These are phyloP conservation scores for Struthio camelus DNA, from an alignment of 2,113 vertebrate species.

Conservation along the genomic window DNA sequence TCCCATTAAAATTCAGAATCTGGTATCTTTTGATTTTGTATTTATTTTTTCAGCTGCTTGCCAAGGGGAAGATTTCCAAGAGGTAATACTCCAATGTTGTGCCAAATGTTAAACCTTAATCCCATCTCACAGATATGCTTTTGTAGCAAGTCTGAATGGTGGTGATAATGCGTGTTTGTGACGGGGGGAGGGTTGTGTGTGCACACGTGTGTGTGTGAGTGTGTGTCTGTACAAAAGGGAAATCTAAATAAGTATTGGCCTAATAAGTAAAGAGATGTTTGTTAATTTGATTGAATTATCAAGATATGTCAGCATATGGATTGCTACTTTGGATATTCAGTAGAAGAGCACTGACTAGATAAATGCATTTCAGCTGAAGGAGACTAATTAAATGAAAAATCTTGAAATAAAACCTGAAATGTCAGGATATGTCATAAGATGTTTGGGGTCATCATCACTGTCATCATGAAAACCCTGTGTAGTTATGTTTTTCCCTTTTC, in stretches of 20 bases:
- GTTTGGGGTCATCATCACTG: neutral
- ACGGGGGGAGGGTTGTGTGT: neutral
- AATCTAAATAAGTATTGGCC: neutral
- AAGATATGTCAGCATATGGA: neutral
- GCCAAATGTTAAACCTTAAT: neutral
- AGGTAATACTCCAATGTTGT: neutral
- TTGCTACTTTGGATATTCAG: neutral
- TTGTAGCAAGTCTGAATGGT: neutral
- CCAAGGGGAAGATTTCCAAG: neutral
- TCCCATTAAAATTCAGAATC: neutral
- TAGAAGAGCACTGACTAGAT: neutral
- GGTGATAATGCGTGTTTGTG: neutral
- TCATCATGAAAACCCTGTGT: neutral
- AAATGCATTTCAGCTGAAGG: neutral
- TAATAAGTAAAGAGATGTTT: neutral
- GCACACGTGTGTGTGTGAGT: accelerated
- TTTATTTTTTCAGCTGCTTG: neutral
- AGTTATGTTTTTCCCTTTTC: neutral
- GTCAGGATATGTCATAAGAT: neutral
- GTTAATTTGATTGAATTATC: neutral
- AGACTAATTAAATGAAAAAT: neutral
- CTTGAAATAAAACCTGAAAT: neutral
- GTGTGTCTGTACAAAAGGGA: neutral
- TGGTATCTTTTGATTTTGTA: neutral
- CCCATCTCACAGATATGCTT: accelerated